phyloP scores from a whole-genome alignment of 2,888 invertebrate genomes.

The Patella depressa region DNA sequence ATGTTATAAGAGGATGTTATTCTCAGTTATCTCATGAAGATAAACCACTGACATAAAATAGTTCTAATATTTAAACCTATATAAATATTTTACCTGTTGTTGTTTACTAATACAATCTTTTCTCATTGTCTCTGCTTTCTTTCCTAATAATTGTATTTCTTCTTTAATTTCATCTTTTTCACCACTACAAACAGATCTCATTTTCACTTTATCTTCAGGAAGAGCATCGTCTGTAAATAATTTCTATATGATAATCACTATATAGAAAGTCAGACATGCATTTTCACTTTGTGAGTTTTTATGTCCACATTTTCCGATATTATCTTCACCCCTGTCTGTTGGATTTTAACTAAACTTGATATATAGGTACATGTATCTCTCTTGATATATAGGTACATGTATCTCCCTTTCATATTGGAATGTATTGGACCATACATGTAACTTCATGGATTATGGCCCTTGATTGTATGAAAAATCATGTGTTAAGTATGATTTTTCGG shows the following conservation, averaged over 20 bases:
- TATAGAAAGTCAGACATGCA: neutral
- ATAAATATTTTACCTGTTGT: neutral
- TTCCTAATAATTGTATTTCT: slow-evolving; percentile 15
- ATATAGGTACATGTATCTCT: too few relatives aligned
- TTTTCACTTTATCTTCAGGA: slow-evolving; percentile 19
- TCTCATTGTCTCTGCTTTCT: slow-evolving; percentile 16
- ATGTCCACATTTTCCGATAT: neutral
- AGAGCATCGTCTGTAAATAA: slow-evolving; percentile 23
- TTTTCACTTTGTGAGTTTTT: neutral
- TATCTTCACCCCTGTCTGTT: too few relatives aligned
- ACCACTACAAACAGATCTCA: slow-evolving; percentile 20
- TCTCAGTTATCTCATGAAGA: too few relatives aligned
- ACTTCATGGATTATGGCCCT: too few relatives aligned
- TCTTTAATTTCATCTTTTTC: slow-evolving; percentile 16
- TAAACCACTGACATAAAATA: too few relatives aligned
- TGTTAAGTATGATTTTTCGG: too few relatives aligned
- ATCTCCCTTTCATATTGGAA: too few relatives aligned
- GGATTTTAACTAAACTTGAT: too few relatives aligned
- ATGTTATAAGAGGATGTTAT: too few relatives aligned
- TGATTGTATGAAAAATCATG: too few relatives aligned
- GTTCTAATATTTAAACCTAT: neutral
- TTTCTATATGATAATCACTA: slow-evolving; percentile 1
- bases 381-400: too few relatives aligned
- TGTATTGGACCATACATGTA: too few relatives aligned
- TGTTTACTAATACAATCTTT: neutral